These are phyloP conservation scores for Saguinus midas DNA, from an alignment of 2,113 vertebrate genomes.

Conservation along the genomic window DNA sequence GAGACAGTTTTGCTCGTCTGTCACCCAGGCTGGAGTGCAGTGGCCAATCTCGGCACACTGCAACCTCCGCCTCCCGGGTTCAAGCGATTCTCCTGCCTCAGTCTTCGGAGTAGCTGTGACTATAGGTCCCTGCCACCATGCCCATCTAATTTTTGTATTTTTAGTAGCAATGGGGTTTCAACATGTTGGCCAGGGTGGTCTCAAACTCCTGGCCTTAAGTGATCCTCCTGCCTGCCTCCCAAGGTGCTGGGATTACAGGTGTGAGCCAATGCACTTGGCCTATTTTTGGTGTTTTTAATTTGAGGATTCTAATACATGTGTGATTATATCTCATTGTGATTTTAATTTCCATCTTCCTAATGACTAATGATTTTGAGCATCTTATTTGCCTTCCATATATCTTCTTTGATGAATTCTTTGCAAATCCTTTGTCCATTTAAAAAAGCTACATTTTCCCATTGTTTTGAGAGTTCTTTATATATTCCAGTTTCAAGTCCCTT, in stretches of 20 bases:
- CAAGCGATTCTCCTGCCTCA: too few relatives aligned
- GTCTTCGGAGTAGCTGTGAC: too few relatives aligned
- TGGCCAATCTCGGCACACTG: too few relatives aligned
- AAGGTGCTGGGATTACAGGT: background rate
- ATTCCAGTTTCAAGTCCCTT: background rate
- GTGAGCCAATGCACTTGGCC: background rate
- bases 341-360: background rate
- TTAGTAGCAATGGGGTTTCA: too few relatives aligned
- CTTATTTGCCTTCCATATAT: background rate
- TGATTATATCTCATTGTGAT: background rate
- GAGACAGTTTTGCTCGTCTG: too few relatives aligned
- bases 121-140: too few relatives aligned
- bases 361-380: background rate
- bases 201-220: background rate
- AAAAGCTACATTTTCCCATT: background rate
- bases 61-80: too few relatives aligned
- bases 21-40: too few relatives aligned
- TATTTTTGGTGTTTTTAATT: too few relatives aligned
- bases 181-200: too few relatives aligned
- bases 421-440: background rate
- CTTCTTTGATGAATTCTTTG: background rate
- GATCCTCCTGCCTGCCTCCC: background rate
- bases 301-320: too few relatives aligned
- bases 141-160: too few relatives aligned
- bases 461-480: background rate